Conservation (phyloP, 1,140 invertebrate species). For the Dolichoris vasculosae region DNA sequence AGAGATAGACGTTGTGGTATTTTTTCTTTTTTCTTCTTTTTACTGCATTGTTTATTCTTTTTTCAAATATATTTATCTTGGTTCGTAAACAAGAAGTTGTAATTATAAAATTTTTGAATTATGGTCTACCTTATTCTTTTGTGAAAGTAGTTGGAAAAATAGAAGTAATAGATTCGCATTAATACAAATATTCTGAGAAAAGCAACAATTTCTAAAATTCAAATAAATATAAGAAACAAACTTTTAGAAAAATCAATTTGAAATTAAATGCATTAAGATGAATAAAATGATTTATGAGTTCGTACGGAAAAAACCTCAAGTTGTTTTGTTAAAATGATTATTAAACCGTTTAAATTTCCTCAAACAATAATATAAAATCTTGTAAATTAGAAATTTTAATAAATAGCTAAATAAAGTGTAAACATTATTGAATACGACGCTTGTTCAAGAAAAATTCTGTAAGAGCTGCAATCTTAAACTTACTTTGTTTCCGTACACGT, state of each 20-base stretch:
- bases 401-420: not conserved
- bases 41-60: not conserved
- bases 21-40: conserved; percentile 7
- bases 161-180: not conserved
- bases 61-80: not conserved
- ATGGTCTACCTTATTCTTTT: not conserved
- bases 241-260: not conserved
- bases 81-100: not conserved
- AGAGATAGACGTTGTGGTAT: conserved; percentile 38
- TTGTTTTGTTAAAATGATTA: too few relatives aligned
- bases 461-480: not conserved
- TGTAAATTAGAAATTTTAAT: not conserved
- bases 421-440: not conserved
- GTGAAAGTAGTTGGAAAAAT: not conserved
- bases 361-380: too few relatives aligned
- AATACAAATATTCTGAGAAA: not conserved
- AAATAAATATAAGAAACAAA: not conserved
- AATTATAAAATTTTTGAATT: conserved; percentile 6
- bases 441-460: not conserved
- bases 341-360: too few relatives aligned
- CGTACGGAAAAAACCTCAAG: too few relatives aligned
- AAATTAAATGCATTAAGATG: conserved; percentile 8
- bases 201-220: not conserved
- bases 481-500: not conserved
- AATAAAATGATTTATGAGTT: conserved; percentile 10